Evolutionary conservation across 64 coral and sea anemone species (phyloP).

Genomic region (Montipora sp.): DNA sequence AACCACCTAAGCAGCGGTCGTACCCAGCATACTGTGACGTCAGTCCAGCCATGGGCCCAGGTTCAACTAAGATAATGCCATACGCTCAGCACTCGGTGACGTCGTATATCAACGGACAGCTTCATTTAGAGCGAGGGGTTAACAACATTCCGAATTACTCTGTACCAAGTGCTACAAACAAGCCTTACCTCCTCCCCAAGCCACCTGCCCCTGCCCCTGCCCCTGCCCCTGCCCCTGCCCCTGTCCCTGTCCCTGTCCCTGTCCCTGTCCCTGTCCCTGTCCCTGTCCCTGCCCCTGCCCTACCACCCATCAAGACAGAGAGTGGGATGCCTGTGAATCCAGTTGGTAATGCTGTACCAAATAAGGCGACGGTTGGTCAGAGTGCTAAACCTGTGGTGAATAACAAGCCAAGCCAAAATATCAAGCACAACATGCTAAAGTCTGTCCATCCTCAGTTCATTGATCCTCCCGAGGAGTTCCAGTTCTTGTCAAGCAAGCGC

Average conservation of each 20-base stretch:
- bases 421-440: constrained; percentile 54
- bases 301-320: constrained; percentile 8
- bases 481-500: constrained; percentile 80
- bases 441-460: constrained; percentile 82
- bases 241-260: too few species aligned
- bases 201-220: background rate
- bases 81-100: constrained; percentile 99
- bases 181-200: constrained; percentile 87
- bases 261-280: too few species aligned
- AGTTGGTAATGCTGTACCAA: constrained; percentile 29
- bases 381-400: constrained; percentile 51
- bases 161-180: constrained; percentile 26
- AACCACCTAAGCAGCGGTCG: constrained; percentile 86
- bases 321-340: constrained; percentile 25
- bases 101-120: constrained; percentile 95
- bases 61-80: constrained; percentile 93
- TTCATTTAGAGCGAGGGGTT: constrained; percentile 42
- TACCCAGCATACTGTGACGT: constrained; percentile 99
- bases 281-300: too few species aligned
- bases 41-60: constrained; percentile 85
- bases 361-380: constrained; percentile 29
- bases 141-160: constrained; percentile 67
- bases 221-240: too few species aligned
- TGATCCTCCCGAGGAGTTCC: constrained; percentile 98
- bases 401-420: constrained; percentile 52